Evolutionary conservation across 2,888 invertebrate species (phyloP), one percentile per base, ranked within the genome.

Genomic region (Lathronympha strigana): DNA sequence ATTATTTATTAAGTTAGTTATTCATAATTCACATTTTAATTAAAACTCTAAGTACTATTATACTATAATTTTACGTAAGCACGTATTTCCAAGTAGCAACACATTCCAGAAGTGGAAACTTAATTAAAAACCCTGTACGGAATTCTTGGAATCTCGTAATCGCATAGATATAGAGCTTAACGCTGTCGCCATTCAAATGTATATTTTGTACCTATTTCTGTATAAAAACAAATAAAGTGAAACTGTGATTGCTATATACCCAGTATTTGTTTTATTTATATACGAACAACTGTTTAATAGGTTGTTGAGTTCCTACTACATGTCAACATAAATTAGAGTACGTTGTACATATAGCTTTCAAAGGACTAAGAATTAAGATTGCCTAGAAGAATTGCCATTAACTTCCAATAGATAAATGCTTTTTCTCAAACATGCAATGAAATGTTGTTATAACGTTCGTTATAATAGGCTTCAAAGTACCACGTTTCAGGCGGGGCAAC

Each of bases 161-260:
- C 21, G 8, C 17, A 19, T 1, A 9, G 19, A 43, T 43, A 19
- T 19, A n/a, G n/a, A n/a, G n/a, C n/a, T 8, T 43, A 1, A 15
- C 15, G 8, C 17, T 31, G 43, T 53, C 33, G 19, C 15, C 13
- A 23, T 45, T 6, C 43, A 13, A 15, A 31, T 19, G 28, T 50
- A 50, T 50, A 61, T 45, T 53, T 53, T 53, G 33, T 53, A 61
- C 33, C 53, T 53, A 15, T 53, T 45, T 43, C 21, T 53, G 53
- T 53, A 23, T 45, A n/a, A 43, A 31, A 23, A 1, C 13, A 5
- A 50, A 31, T 50, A 31, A 50, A 50, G 6, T 47, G 25, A 49
- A 25, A 25, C n/a, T 23, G n/a, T 28, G 50, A 31, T 28, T 50
- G 28, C 31, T 31, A 28, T 31, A 4, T 8, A 23, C 1, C 28